Base-by-base conservation (phyloP, 1,140 invertebrate species). In the Matsumurasca onukii region DNA sequence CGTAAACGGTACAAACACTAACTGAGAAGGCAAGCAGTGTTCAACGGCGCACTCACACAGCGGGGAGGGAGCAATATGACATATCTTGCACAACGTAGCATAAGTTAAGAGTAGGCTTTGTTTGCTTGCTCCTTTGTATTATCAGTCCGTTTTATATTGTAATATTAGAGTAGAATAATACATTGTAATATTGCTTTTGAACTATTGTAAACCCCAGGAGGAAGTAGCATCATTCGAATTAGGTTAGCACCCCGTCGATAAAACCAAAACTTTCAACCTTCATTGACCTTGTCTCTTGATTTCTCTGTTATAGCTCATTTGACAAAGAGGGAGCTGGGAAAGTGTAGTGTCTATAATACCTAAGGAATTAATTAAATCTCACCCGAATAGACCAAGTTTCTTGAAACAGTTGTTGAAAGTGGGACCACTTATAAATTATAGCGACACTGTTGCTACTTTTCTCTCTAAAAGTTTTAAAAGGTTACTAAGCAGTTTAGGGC, bases 311-410 rank as follows among this genome's bases (percentile, higher is more conserved):
- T 55, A 64, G 70, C 59, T 57, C 70, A 70, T 15, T 67, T 73
- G n/a, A 73, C 65, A 49, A 64, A 73, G 49, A 73, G 70, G 72
- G 55, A 59, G 55, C 30, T 27, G n/a, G 55, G 55, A 29, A 59
- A 27, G 55, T 27, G 30, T 59, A 5, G 55, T 27, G 55, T 59
- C 13, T 59, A 59, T n/a, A n/a, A n/a, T 5, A 59, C 55, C 55
- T 59, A 59, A 59, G 55, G 55, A 29, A 59, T 59, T 25, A 13
- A 12, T 13, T 51, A 27, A 59, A 59, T 27, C 55, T 59, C 55
- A 27, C 55, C 55, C 24, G 30, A 59, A 59, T 59, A 59, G 55
- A 59, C 49, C 49, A 52, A 27, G 25, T 59, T 17, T 59, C 25
- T 59, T 22, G 22, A 59, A 27, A 59, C 55, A 59, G 55, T 13